Evolutionary conservation across 1,140 invertebrate species (phyloP).

Genomic region (Maniola jurtina): DNA sequence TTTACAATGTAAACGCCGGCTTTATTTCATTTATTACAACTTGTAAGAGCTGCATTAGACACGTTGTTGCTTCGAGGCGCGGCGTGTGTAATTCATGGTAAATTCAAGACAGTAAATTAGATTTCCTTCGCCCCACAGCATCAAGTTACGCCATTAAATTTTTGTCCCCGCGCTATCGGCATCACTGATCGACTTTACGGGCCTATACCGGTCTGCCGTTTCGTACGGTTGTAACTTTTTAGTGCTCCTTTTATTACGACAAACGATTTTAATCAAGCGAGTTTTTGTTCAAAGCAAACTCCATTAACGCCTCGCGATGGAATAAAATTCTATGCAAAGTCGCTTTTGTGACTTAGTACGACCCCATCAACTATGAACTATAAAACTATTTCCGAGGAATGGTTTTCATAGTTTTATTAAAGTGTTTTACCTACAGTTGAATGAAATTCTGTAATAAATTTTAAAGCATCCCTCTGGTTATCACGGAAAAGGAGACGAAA

Average conservation of each 20-base stretch:
- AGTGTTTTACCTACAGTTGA: not conserved
- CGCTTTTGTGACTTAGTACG: slow-evolving; percentile 23
- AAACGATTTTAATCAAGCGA: slow-evolving; percentile 78
- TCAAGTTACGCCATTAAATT: slow-evolving; percentile 61
- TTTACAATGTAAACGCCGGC: no score
- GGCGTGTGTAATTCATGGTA: not conserved
- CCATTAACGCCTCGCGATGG: slow-evolving; percentile 62
- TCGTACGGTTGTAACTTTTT: slow-evolving; percentile 75
- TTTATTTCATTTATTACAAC: no score
- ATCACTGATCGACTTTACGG: slow-evolving; percentile 68
- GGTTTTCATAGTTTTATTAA: no score
- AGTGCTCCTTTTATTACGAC: slow-evolving; percentile 76
- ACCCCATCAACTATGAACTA: no score
- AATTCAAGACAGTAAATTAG: slow-evolving; percentile 20
- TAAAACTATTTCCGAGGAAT: no score
- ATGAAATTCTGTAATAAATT: no score
- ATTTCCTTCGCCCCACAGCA: slow-evolving; percentile 44
- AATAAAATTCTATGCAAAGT: slow-evolving; percentile 71
- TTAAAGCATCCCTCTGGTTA: no score
- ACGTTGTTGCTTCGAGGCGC: no score
- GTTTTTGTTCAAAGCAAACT: slow-evolving; percentile 70
- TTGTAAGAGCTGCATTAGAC: no score
- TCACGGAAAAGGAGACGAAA: no score
- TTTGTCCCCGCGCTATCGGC: slow-evolving; percentile 64
- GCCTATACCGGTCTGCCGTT: slow-evolving; percentile 61